A percentile compares a stretch with the other conserved stretches of the same genome.
phyloP scores from a whole-genome alignment of 2,797 vertebrate species.

The Molossus alvarezi region DNA sequence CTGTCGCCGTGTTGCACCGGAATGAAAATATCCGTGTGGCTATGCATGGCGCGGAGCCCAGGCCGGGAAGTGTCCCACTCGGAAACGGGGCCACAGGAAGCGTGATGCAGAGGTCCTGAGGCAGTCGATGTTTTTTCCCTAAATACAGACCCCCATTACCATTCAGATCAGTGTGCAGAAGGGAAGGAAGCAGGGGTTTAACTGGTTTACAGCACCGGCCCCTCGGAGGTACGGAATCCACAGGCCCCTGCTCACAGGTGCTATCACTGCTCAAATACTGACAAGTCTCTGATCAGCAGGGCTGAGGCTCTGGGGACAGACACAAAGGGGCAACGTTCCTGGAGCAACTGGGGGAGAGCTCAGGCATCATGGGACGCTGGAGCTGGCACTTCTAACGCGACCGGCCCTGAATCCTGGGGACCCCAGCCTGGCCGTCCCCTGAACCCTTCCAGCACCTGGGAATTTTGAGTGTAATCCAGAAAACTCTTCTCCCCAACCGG shows the following conservation, averaged over 20 bases:
- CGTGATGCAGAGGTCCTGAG: constrained; percentile 45
- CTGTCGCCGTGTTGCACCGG: neutral
- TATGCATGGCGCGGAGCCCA: accelerated
- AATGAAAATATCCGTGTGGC: neutral
- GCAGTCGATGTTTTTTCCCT: constrained; percentile 17
- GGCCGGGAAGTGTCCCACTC: neutral
- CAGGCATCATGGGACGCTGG: accelerated
- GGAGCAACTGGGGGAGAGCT: neutral
- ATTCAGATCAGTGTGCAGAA: neutral
- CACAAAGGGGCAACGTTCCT: neutral
- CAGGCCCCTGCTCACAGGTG: constrained; percentile 52
- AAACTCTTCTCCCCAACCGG: neutral
- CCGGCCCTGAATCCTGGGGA: neutral
- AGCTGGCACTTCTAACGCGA: neutral
- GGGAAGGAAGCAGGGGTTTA: neutral
- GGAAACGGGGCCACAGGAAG: neutral
- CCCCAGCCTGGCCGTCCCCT: neutral
- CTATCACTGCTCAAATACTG: neutral
- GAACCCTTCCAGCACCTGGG: neutral
- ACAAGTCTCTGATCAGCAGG: neutral
- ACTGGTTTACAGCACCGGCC: constrained; percentile 2
- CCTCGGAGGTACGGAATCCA: neutral
- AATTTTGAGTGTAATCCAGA: neutral
- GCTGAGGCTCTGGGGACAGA: neutral
- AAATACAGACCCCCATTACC: neutral